phyloP scores from a whole-genome alignment of 2,113 vertebrate genomes.

The Tupaia chinensis region DNA sequence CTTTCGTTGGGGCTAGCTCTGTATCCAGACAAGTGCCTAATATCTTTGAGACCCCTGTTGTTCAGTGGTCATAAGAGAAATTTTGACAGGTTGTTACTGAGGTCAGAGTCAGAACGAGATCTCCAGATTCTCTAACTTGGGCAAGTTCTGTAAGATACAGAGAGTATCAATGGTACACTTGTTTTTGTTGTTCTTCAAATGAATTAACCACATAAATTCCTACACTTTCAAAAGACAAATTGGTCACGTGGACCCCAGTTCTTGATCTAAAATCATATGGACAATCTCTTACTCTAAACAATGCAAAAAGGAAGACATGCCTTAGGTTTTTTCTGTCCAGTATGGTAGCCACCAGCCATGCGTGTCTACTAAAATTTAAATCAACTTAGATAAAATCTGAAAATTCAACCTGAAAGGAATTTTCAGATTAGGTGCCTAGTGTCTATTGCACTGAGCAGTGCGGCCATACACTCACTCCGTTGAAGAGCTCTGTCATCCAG shows the following conservation, averaged over 20 bases:
- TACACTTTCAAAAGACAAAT: not conserved
- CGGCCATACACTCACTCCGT: not conserved
- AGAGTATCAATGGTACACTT: not conserved
- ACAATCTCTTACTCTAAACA: not conserved
- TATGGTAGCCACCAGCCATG: not conserved
- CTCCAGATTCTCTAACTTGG: not conserved
- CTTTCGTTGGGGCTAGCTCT: not conserved
- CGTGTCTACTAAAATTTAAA: not conserved
- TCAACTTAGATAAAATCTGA: not conserved
- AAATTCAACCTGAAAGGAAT: not conserved
- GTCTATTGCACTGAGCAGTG: not conserved
- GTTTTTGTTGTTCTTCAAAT: conserved; percentile 1
- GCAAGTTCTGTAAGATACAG: not conserved
- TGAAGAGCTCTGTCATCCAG: not conserved
- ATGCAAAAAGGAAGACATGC: not conserved
- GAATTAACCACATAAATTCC: not conserved
- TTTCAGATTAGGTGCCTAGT: too few relatives aligned
- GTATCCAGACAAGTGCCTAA: not conserved
- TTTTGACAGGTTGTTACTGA: not conserved
- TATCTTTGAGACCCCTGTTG: not conserved
- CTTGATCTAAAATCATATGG: not conserved
- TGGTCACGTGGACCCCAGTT: not conserved
- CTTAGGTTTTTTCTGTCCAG: not conserved
- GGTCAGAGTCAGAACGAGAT: not conserved
- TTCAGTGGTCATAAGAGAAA: not conserved